Base-by-base conservation (phyloP, 2,888 invertebrate species). In the Operophtera brumata region DNA sequence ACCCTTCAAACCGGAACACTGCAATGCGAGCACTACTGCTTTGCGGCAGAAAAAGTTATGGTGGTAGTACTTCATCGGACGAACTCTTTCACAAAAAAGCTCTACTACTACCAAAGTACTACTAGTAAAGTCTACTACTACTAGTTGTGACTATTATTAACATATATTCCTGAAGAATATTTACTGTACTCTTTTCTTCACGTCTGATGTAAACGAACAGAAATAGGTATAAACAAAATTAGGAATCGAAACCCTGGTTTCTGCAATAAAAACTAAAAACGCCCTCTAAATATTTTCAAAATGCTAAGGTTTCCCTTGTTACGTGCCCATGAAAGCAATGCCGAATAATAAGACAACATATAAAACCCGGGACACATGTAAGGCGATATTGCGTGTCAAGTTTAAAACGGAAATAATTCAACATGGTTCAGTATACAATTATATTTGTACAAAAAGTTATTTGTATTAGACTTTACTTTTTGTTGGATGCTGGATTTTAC, bases 351-450 rank as follows among this genome's bases (percentile, higher is more conserved):
- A 80, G 78, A 79, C 77, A 75, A 80, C n/a, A 77, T 57, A 77
- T 70, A 79, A 78, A 73, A 64, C 70, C 71, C 59, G 56, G 69
- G 65, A 62, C 66, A 72, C 75, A 73, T 66, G 88, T 76, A 87
- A 88, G 72, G 67, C 64, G 88, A 88, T 89, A 89, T 86, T 85
- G 82, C 81, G 75, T 80, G 81, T 6, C 14, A 42, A 8, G 37
- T 20, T 42, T n/a, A 14, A 9, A n/a, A 5, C n/a, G 28, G 32
- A 40, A 7, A 28, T 20, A 1, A 26, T n/a, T n/a, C n/a, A 12
- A 12, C 6, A 0, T 9, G 13, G 59, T 59, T 59, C 59, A 26
- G 50, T 44, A 49, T n/a, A 51, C 8, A 30, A 32, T 35, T 7
- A 5, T 30, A 30, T 20, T 20, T 20, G n/a, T n/a, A 20, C 20